Evolutionary conservation across 1,140 invertebrate genomes (phyloP), one percentile per base, ranked within the genome.

Genomic region (Ctenoplectra terminalis): DNA sequence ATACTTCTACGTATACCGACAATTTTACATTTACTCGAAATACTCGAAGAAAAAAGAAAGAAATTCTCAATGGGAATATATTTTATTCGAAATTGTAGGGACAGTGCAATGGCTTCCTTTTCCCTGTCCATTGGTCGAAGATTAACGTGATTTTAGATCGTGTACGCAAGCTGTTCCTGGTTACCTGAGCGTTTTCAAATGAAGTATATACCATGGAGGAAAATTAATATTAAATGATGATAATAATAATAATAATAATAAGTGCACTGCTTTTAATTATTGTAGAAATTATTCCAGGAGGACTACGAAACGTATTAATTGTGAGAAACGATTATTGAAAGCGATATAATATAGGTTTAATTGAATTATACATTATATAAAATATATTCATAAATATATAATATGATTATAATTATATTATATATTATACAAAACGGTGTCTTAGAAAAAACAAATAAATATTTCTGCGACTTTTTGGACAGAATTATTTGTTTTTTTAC

Each of bases 131-230:
- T 70, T 34, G 23, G 40, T 46, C 40, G 11, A 71, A 37, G 17
- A 46, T 61, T 50, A 71, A 40, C 31, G 43, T 61, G 71, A 54
- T n/a, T 71, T 34, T 79, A 79, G 67, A 72, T 13, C 6, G 37
- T 29, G 34, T 5, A 20, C 46, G 46, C 48, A 63, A 48, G 37
- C 46, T 73, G 58, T 63, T 72, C 29, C 48, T 46, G 69, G 13
- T 46, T 26, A 29, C 46, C 48, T 72, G 69, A 37, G 37, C n/a
- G 17, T 78, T 52, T 50, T 40, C 20, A 29, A 78, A 6, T 20
- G 9, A n/a, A 31, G 29, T 17, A 15, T 17, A 15, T 56, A 26
- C 4, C 40, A 11, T 17, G 29, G 3, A 26, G 40, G 50, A 43
- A 60, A 8, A 46, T 58, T 29, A 26, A 58, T 7, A 26, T 58